Percentiles rank a stretch among this genome's conserved stretches.
Conservation (phyloP, 1,140 invertebrate genomes). For the Apocrypta bakeri region DNA sequence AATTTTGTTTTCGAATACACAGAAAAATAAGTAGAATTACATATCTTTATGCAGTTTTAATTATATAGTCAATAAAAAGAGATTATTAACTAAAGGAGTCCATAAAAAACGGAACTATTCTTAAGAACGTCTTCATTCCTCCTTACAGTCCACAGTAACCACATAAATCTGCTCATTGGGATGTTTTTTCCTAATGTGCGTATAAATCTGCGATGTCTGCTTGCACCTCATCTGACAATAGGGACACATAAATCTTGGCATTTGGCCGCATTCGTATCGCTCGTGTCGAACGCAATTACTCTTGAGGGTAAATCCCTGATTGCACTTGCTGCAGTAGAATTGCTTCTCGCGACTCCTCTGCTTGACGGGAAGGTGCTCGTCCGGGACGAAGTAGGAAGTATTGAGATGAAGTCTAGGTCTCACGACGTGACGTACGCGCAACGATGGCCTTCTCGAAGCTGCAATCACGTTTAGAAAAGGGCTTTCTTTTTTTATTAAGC, state of each 20-base stretch:
- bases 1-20: too few species aligned
- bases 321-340: constrained; percentile 56
- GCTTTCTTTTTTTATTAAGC: too few species aligned
- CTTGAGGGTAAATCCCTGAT: constrained; percentile 56
- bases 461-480: background rate
- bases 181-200: constrained; percentile 55
- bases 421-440: background rate
- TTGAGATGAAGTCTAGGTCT: background rate
- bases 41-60: too few species aligned
- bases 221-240: constrained; percentile 69
- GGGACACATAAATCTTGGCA: constrained; percentile 74
- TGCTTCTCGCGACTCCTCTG: background rate
- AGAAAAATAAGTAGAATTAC: too few species aligned
- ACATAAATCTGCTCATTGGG: constrained; percentile 51
- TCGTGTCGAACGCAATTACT: constrained; percentile 58
- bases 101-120: background rate
- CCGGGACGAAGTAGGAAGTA: background rate
- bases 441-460: background rate
- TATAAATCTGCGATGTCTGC: constrained; percentile 58
- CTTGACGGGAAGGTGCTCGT: background rate
- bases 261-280: constrained; percentile 73
- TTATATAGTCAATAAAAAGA: too few species aligned
- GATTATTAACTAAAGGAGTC: too few species aligned
- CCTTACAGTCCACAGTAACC: constrained; percentile 41
- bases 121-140: background rate